Conservation (phyloP, 2,888 invertebrate species). For the Phytoseiulus persimilis region DNA sequence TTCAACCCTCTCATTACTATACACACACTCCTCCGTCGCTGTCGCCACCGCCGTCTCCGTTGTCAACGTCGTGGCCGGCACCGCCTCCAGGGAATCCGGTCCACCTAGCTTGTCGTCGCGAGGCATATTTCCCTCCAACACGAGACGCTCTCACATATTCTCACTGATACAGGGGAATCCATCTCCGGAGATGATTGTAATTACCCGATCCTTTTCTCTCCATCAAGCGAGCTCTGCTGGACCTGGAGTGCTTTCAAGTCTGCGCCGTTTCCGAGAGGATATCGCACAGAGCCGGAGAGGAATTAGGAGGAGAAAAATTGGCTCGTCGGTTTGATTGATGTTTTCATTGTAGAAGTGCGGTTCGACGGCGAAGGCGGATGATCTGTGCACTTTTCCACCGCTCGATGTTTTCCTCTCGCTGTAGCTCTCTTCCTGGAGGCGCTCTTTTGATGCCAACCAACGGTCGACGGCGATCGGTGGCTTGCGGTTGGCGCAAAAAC, state of each 20-base stretch:
- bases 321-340: background rate
- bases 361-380: background rate
- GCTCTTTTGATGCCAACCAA: background rate
- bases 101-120: background rate
- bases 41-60: background rate
- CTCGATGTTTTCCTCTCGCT: background rate
- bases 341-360: background rate
- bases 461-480: background rate
- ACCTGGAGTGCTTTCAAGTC: too few species aligned
- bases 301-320: background rate
- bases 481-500: background rate
- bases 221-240: too few species aligned
- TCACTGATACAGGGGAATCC: too few species aligned
- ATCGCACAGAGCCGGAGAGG: background rate
- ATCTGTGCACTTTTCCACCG: background rate
- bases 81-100: background rate
- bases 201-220: too few species aligned
- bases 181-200: too few species aligned
- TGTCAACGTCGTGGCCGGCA: background rate
- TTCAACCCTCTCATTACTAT: conserved; percentile 5
- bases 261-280: background rate
- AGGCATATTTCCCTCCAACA: background rate
- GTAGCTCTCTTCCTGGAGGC: background rate
- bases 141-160: background rate
- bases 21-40: background rate